Percentiles rank a stretch among this genome's conserved stretches.
Evolutionary conservation across 2,797 vertebrate genomes (phyloP).

Genomic region (Monodelphis domestica): DNA sequence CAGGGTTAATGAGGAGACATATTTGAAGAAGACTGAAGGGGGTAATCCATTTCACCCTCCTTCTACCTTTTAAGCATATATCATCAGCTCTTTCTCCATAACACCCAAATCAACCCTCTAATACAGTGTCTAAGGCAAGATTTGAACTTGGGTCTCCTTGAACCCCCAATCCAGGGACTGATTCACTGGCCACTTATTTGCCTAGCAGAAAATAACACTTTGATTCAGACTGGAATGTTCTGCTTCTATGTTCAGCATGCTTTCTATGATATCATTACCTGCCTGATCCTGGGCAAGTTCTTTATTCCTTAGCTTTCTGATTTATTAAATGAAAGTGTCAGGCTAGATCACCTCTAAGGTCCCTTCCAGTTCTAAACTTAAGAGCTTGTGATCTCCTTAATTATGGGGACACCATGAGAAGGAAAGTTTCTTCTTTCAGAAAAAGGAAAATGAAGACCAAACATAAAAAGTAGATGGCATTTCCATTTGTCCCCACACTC

Average conservation of each 20-base stretch:
- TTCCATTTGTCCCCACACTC: too few relatives aligned
- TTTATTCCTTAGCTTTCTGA: neutral
- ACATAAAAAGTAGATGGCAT: too few relatives aligned
- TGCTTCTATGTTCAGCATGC: neutral
- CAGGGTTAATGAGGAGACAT: too few relatives aligned
- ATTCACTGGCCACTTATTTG: neutral
- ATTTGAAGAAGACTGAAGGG: too few relatives aligned
- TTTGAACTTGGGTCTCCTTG: neutral
- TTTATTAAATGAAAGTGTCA: neutral
- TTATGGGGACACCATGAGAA: neutral
- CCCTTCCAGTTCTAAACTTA: neutral
- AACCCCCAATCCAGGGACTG: neutral
- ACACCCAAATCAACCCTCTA: too few relatives aligned
- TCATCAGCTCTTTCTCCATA: too few relatives aligned
- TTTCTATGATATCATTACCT: neutral
- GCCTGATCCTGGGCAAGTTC: neutral
- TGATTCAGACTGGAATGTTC: neutral
- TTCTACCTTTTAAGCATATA: too few relatives aligned
- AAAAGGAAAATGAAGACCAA: neutral
- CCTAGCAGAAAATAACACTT: neutral
- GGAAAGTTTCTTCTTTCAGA: neutral
- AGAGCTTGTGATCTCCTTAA: neutral
- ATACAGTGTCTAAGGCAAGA: neutral
- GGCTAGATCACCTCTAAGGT: neutral
- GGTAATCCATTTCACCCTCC: too few relatives aligned